Evolutionary conservation across 2,888 invertebrate genomes (phyloP), one percentile per base, ranked within the genome.

Genomic region (Itoplectis maculator): DNA sequence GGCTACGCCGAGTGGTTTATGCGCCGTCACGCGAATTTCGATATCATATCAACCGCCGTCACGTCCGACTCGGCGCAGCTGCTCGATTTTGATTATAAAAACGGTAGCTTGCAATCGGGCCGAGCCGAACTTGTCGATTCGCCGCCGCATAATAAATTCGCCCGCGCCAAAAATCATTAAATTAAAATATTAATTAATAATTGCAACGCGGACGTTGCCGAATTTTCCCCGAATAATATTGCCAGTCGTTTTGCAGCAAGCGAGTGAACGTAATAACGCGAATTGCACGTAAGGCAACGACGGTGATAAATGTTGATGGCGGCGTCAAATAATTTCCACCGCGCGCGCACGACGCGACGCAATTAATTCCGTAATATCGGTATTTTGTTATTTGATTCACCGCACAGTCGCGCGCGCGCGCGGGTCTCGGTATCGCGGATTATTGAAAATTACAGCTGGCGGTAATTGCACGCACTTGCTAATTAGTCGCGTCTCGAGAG

Each of bases 11-110:
- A 15, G 40, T 59, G 66, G 69, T 82, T 79, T 75, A 77, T 82
- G 74, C 78, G 18, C 37, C 78, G 78, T 79, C 82, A 82, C 78
- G 82, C 42, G 54, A 78, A 74, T 75, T 70, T 82, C 69, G 54
- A 78, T 69, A 70, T 70, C 74, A 20, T 70, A 75, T 78, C 78
- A 45, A 37, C 49, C 4, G 65, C 47, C 35, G 37, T 37, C 47
- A 47, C 75, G 40, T 18, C 23, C 20, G 47, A 56, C 40, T 20
- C 37, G 42, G 29, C 51, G 68, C 29, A 56, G 47, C 70, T 18
- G 35, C 54, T 51, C 56, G 15, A 65, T 74, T 56, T 35, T 15
- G 18, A 15, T 37, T 65, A 4, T 29, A 20, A 63, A 63, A 63
- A 42, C 45, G 13, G n/a, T n/a, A n/a, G n/a, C n/a, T n/a, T 15